A percentile compares a stretch with the other conserved stretches of the same genome.
Conservation (phyloP, 2,113 vertebrate genomes). For the Thamnaconus septentrionalis region DNA sequence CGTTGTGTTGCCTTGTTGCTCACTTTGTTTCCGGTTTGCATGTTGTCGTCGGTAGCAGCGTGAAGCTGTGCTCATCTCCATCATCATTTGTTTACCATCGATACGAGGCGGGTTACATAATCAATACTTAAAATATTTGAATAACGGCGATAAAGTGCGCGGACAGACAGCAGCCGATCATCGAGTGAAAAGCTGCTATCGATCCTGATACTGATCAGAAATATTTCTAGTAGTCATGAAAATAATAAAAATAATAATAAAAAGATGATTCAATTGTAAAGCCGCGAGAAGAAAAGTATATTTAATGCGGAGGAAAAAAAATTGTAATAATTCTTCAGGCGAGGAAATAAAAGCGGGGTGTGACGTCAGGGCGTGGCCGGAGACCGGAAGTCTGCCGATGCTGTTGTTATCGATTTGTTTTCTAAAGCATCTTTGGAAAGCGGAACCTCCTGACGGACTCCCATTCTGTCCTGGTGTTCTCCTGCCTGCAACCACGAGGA, state of each 20-base stretch:
- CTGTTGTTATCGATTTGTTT: background rate
- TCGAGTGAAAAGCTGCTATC: background rate
- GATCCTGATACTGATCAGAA: background rate
- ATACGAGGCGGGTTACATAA: background rate
- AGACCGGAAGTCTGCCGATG: background rate
- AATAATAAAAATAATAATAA: background rate
- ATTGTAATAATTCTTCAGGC: background rate
- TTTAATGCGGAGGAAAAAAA: background rate
- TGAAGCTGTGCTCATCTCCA: background rate
- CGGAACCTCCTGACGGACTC: too few species aligned
- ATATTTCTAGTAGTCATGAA: background rate
- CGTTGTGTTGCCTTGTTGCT: too few species aligned
- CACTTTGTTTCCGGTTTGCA: background rate
- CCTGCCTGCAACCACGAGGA: too few species aligned
- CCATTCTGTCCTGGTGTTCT: too few species aligned
- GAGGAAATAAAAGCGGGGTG: background rate
- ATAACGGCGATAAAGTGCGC: background rate
- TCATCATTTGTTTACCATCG: background rate
- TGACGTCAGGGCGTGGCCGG: slow-evolving; percentile 1
- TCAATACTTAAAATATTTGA: background rate
- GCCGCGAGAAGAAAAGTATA: background rate
- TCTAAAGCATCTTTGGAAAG: too few species aligned
- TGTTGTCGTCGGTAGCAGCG: background rate
- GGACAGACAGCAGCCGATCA: background rate
- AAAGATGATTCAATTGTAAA: background rate